Conservation (phyloP, 2,113 vertebrate species). For the Telmatochromis sp. region DNA sequence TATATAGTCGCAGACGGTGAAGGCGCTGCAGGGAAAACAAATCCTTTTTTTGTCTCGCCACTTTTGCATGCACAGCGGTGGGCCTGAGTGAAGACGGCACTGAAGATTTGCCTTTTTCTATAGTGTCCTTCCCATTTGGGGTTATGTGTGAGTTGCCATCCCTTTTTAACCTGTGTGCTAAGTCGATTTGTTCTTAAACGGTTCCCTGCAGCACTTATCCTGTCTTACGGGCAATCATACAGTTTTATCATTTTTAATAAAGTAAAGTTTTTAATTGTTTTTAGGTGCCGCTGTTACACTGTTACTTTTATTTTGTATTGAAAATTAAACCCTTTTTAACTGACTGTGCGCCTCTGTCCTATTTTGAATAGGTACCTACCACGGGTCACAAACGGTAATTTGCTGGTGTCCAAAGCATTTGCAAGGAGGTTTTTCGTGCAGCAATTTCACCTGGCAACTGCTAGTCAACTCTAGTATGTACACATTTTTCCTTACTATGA, state of each 20-base stretch:
- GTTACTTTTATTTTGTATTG: background rate
- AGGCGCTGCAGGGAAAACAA: accelerated
- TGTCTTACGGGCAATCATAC: background rate
- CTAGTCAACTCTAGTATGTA: background rate
- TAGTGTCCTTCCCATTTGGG: background rate
- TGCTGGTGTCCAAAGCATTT: background rate
- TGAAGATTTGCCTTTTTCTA: background rate
- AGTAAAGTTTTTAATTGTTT: background rate
- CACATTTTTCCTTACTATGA: background rate
- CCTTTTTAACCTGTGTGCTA: background rate
- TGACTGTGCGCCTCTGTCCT: background rate
- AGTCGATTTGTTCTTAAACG: accelerated
- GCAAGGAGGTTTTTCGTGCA: background rate
- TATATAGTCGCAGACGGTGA: accelerated
- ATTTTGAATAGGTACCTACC: background rate
- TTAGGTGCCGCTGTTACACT: background rate
- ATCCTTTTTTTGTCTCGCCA: accelerated
- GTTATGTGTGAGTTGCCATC: background rate
- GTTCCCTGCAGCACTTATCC: accelerated
- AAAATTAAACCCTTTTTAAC: background rate
- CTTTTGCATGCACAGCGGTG: background rate
- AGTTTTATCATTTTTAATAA: background rate
- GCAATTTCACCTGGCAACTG: background rate
- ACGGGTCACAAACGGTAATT: background rate
- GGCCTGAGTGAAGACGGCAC: background rate